These are phyloP conservation scores for Lacanobia oleracea DNA, from an alignment of 2,888 invertebrate species.

Conservation along the genomic window DNA sequence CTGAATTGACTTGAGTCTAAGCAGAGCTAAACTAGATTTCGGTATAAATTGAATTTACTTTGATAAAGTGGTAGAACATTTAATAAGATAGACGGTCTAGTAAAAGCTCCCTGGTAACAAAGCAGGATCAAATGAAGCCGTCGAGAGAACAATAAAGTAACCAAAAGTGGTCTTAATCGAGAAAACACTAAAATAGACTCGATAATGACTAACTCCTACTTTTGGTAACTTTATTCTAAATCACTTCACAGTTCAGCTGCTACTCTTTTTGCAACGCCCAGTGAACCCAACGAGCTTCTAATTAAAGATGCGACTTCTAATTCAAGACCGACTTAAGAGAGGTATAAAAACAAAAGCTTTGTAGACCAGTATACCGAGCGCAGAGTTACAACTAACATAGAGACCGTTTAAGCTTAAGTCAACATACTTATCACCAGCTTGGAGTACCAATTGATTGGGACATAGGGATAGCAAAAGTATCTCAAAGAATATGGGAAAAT, in stretches of 20 bases:
- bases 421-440: neutral
- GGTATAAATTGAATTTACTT: neutral
- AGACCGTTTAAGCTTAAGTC: neutral
- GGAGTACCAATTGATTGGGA: too few relatives aligned
- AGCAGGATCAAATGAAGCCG: neutral
- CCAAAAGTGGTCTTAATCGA: neutral
- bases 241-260: constrained; percentile 43
- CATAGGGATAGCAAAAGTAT: too few relatives aligned
- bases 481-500: too few relatives aligned
- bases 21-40: neutral
- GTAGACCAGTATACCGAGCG: constrained; percentile 45
- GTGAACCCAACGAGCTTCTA: constrained; percentile 28
- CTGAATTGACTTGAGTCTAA: neutral
- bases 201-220: constrained; percentile 49
- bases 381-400: neutral
- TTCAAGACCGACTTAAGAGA: constrained; percentile 25
- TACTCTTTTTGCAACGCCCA: constrained; percentile 34
- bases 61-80: neutral
- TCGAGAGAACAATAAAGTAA: constrained; percentile 7
- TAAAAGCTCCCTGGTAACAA: neutral
- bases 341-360: constrained; percentile 48
- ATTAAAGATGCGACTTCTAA: constrained; percentile 33
- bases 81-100: neutral
- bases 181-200: constrained; percentile 30
- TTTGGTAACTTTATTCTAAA: constrained; percentile 39